phyloP scores from a whole-genome alignment of 2,113 vertebrate genomes.

The Lanius collurio region DNA sequence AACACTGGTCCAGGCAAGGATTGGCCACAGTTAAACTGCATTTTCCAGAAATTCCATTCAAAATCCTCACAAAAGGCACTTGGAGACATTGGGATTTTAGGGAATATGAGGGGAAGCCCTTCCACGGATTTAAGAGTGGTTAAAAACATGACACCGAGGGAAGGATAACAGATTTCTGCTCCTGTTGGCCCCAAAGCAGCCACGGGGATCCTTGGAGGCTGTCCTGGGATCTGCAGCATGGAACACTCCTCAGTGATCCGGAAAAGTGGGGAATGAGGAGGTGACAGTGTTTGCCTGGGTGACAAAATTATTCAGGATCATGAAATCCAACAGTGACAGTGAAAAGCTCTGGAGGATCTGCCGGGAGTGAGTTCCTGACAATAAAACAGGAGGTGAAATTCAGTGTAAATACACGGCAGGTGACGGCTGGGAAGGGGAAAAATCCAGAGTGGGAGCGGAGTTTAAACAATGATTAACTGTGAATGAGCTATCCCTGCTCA shows the following conservation, averaged over 20 bases:
- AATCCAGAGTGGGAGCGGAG: neutral
- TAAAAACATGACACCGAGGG: neutral
- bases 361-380: slow-evolving; percentile 19
- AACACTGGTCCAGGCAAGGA: neutral
- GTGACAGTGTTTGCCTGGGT: slow-evolving; percentile 50
- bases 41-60: neutral
- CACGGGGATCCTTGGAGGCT: neutral
- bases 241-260: neutral
- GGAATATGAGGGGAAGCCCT: neutral
- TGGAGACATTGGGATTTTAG: neutral
- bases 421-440: slow-evolving; percentile 1
- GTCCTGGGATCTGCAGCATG: neutral
- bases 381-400: slow-evolving; percentile 48
- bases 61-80: neutral
- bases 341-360: slow-evolving; percentile 60
- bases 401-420: slow-evolving; percentile 39
- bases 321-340: slow-evolving; percentile 53
- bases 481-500: neutral
- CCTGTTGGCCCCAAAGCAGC: neutral
- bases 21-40: neutral
- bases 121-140: neutral
- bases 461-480: neutral
- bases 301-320: slow-evolving; percentile 63
- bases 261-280: slow-evolving; percentile 48
- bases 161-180: neutral